Conservation (phyloP, 2,113 vertebrate species). For the Mobula hypostoma region DNA sequence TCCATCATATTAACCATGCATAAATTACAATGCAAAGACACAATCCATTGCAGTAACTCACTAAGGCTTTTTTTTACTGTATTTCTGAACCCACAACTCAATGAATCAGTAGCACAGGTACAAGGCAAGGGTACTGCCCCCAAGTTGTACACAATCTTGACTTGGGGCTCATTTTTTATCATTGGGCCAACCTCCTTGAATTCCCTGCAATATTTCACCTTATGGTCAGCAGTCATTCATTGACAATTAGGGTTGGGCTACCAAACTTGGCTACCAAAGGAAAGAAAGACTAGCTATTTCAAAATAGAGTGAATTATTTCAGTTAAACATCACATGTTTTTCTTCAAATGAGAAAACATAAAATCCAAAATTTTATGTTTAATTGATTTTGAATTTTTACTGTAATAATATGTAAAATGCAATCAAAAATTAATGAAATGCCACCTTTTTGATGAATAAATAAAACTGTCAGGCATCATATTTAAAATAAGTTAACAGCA, state of each 20-base stretch:
- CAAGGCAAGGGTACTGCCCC: background rate
- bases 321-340: background rate
- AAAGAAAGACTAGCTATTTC: background rate
- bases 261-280: background rate
- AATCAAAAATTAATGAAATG: background rate
- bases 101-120: background rate
- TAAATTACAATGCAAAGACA: too few species aligned
- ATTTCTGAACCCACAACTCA: background rate
- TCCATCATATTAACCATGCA: too few species aligned
- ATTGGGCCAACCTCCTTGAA: background rate
- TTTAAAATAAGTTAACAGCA: background rate
- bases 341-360: background rate
- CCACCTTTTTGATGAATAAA: background rate
- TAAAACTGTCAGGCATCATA: background rate
- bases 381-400: background rate
- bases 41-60: background rate
- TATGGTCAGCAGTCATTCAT: background rate
- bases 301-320: background rate
- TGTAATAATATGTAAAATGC: background rate
- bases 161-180: background rate
- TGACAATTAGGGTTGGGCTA: background rate
- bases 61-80: background rate
- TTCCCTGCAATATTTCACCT: too few species aligned
- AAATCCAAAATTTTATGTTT: background rate
- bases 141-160: background rate